These are phyloP conservation scores for Fabriciana adippe DNA, from an alignment of 2,888 invertebrate genomes.

Conservation along the genomic window DNA sequence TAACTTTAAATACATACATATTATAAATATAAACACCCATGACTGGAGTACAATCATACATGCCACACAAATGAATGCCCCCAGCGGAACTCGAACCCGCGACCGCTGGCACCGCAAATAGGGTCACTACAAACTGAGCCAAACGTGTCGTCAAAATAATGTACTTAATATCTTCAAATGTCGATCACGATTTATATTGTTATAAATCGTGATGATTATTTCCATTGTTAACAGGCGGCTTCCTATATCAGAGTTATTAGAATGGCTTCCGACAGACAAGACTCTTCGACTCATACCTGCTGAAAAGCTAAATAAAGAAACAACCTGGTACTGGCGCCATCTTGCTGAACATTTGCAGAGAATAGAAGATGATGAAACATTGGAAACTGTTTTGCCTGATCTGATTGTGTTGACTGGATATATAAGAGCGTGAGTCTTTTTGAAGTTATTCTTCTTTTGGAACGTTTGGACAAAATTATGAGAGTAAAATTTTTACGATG, in stretches of 20 bases:
- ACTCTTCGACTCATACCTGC: constrained; percentile 68
- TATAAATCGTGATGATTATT: no score
- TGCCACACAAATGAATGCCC: no score
- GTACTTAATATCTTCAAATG: no score
- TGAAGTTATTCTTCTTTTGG: neutral
- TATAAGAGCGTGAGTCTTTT: constrained; percentile 83
- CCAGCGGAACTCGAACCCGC: no score
- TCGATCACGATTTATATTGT: neutral
- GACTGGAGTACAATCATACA: no score
- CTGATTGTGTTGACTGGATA: constrained; percentile 87
- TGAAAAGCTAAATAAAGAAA: constrained; percentile 74
- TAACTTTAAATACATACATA: no score
- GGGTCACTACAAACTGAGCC: no score
- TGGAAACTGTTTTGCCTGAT: constrained; percentile 86
- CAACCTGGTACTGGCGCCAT: constrained; percentile 80
- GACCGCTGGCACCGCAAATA: no score
- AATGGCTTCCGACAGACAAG: constrained; percentile 76
- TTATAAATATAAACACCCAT: no score
- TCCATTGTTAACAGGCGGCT: constrained; percentile 59
- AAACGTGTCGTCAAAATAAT: no score
- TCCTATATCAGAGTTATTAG: constrained; percentile 72
- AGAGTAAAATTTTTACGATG: no score
- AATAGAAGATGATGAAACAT: constrained; percentile 78
- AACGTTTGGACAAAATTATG: no score
- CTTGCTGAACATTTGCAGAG: constrained; percentile 72